Base-by-base conservation (phyloP, 2,113 vertebrate genomes). In the Eubucco bourcierii region DNA sequence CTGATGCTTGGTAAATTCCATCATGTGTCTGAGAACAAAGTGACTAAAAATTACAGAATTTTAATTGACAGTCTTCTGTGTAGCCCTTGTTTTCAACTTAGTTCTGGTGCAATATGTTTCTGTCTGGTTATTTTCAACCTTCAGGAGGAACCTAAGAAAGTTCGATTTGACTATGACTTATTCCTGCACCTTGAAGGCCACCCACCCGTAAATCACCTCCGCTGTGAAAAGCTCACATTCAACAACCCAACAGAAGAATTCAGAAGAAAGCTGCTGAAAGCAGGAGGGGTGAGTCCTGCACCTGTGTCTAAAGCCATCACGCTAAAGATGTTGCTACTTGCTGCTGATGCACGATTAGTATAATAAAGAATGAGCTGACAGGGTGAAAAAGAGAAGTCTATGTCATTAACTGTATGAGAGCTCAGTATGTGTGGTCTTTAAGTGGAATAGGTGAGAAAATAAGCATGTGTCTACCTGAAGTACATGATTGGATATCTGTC, bases 151-250 rank as follows among this genome's bases (percentile, higher is more conserved):
- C 98, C 98, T 94, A 98, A 98, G 98, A 99, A 98, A 97, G 98
- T 99, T 90, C 98, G 98, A 73, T 99, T 99, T 97, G 98, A 99
- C 96, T 99, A 99, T 98, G 98, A 99, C 97, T 97, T 99, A 90
- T 99, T 99, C 97, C 98, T 99, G 96, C 98, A 99, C 97, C 97
- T 99, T 97, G 98, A 99, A 97, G 98, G 98, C 92, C 98, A 99
- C 86, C 98, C 98, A 91, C 98, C 98, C 95, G 98, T 99, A 96
- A 99, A 99, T 97, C 98, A 99, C 95, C 98, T 99, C 84, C 98
- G 98, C 94, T 99, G 98, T 96, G 98, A 99, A 97, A 99, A 99
- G 94, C 98, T 99, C 64, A 99, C 98, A 67, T 99, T 99, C 97
- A 99, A 99, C 96, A 99, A 99, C 97, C 98, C 98, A 23, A 98